Base-by-base conservation (phyloP, 2,888 invertebrate genomes). In the Acrocera orbiculus region DNA sequence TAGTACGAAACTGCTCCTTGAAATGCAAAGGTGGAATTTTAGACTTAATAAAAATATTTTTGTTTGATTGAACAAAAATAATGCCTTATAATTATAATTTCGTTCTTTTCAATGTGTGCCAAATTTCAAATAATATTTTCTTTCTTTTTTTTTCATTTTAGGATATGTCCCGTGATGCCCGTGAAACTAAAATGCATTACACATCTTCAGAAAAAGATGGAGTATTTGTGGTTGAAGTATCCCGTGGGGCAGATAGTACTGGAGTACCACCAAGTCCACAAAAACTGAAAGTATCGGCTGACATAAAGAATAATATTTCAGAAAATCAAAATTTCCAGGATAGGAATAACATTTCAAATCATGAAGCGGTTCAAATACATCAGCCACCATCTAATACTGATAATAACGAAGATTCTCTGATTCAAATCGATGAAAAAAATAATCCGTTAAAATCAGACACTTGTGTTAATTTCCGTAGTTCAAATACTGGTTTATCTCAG, bases 401-500 rank as follows among this genome's bases (percentile, higher is more conserved):
- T n/a, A 38, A 42, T 2, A 47, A 44, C 22, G 34, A 41, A 19
- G 35, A 41, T 15, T 36, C 46, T 17, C 44, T 45, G 4, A 51
- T 45, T 25, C 50, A 51, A 30, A 49, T 47, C 15, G 53, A 51
- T 26, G 32, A 32, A 13, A n/a, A 29, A 31, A 36, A 17, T 34
- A 38, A 37, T 19, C 35, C 35, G 19, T 27, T 30, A 27, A 39
- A 35, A 27, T 34, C 34, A 13, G 37, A 32, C 22, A 30, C 23
- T 15, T 28, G 51, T 52, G 42, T 48, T 47, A 60, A 65, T 4
- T 51, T 69, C 32, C 67, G 69, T 1, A 57, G 69, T 33, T 68
- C 70, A 15, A 74, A 73, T 48, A 81, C 81, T 0, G 86, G 86
- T 1, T 65, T 86, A 3, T 79, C 82, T 5, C 82, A 82, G 49